Evolutionary conservation across 2,888 invertebrate species (phyloP).

Genomic region (Camptogramma bilineatum): DNA sequence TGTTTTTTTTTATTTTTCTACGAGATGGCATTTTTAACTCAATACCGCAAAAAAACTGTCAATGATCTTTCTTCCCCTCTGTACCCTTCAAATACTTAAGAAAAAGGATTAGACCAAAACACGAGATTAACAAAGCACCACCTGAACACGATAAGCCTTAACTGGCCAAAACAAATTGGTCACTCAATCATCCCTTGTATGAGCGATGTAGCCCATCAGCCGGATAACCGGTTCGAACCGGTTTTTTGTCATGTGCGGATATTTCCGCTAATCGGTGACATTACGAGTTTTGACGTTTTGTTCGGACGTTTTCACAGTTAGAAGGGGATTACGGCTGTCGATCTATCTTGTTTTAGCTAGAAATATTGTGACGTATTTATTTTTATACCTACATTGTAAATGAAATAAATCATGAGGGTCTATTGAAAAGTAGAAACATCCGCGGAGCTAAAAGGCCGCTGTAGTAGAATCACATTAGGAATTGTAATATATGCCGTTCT

Average conservation of each 20-base stretch:
- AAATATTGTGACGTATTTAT: not conserved
- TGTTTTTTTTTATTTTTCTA: too few relatives aligned
- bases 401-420: not conserved
- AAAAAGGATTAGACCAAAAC: not conserved
- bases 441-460: too few relatives aligned
- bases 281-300: slow-evolving; percentile 56
- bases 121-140: not conserved
- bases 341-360: slow-evolving; percentile 25
- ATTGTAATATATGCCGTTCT: too few relatives aligned
- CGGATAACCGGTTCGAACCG: slow-evolving; percentile 40
- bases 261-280: slow-evolving; percentile 62
- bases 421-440: too few relatives aligned
- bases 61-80: too few relatives aligned
- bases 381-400: not conserved
- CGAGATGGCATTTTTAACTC: too few relatives aligned
- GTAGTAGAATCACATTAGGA: too few relatives aligned
- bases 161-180: slow-evolving; percentile 61
- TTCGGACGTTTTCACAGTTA: slow-evolving; percentile 43
- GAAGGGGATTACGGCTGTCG: slow-evolving; percentile 42
- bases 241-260: slow-evolving; percentile 59
- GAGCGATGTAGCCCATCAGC: slow-evolving; percentile 67
- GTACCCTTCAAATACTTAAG: not conserved
- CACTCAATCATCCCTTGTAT: slow-evolving; percentile 67
- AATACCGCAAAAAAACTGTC: too few relatives aligned
- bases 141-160: slow-evolving; percentile 36